Evolutionary conservation across 2,888 invertebrate genomes (phyloP).

Genomic region (Diplazon laetatorius): DNA sequence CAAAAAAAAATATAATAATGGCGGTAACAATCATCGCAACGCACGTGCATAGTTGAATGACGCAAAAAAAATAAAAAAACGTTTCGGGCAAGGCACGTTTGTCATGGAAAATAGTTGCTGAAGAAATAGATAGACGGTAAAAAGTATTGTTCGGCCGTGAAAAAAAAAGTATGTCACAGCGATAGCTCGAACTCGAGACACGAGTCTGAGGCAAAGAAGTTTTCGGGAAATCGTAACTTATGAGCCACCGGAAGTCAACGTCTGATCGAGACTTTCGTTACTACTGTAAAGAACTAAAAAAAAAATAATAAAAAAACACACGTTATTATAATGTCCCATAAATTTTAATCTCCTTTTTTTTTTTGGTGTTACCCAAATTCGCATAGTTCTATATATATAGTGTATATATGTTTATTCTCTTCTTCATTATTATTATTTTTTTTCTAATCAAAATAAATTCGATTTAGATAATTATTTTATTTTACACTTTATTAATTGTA

Average conservation of each 20-base stretch:
- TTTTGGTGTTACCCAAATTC: no score
- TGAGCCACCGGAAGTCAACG: neutral
- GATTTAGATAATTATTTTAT: neutral
- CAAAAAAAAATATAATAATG: neutral
- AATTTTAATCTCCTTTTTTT: no score
- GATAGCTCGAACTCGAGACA: neutral
- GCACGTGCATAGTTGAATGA: neutral
- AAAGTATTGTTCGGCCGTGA: constrained; percentile 23
- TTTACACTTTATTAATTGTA: neutral
- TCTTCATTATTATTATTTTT: no score
- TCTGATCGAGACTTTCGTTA: constrained; percentile 23
- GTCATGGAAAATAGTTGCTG: constrained; percentile 13
- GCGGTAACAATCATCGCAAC: neutral
- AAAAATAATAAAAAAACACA: neutral
- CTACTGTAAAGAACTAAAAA: neutral
- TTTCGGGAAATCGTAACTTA: constrained; percentile 4
- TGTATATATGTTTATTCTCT: no score
- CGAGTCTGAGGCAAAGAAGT: neutral
- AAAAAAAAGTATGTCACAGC: constrained; percentile 35
- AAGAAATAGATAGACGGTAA: neutral
- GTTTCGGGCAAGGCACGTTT: neutral
- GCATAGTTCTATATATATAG: no score
- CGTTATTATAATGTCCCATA: no score
- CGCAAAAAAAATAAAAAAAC: neutral
- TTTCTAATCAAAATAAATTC: no score